Base-by-base conservation (phyloP, 2,113 vertebrate species). In the Carollia perspicillata region DNA sequence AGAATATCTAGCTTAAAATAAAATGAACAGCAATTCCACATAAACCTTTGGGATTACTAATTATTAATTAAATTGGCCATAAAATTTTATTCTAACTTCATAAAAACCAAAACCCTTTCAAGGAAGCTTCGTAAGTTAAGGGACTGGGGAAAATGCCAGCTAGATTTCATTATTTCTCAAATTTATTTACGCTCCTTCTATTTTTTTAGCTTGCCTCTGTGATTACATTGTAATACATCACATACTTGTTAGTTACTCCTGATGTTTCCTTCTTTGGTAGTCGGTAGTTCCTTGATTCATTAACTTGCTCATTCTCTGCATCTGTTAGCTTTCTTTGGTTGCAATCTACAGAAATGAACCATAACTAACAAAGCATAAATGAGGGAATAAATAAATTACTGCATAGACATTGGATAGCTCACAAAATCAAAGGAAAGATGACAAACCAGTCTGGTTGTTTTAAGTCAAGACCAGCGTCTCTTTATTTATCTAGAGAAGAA, bases 1-100 rank as follows among this genome's bases (percentile, higher is more conserved):
- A 94, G 84, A 97, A 66, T 44, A 97, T 92, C 89, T 96, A 97
- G 89, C 75, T 91, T 97, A 96, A 97, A 97, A 97, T 96, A 95
- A 97, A 97, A 79, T 69, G 97, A 97, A 85, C 95, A 97, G 78
- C 33, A 94, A 94, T 89, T 96, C 6, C 63, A 44, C 89, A 97
- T 97, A 96, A 95, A 97, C 86, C 92, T 98, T 97, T 89, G 66
- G 42, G 65, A 37, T 74, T 95, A 33, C 84, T 65, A 93, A 71
- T 94, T 94, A 89, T 93, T 91, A 96, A 87, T 97, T 89, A 95
- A 98, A 26, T 78, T 92, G 84, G 44, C 42, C 26, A 81, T 37
- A 51, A 77, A 92, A 93, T 69, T 5, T 94, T 51, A 85, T 96
- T 91, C 22, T 40, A 89, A 58, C 8, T 71, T 35, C 14, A 22